phyloP scores from a whole-genome alignment of 92 coral and sea anemone genomes.

The Umimayanthus kanabou region DNA sequence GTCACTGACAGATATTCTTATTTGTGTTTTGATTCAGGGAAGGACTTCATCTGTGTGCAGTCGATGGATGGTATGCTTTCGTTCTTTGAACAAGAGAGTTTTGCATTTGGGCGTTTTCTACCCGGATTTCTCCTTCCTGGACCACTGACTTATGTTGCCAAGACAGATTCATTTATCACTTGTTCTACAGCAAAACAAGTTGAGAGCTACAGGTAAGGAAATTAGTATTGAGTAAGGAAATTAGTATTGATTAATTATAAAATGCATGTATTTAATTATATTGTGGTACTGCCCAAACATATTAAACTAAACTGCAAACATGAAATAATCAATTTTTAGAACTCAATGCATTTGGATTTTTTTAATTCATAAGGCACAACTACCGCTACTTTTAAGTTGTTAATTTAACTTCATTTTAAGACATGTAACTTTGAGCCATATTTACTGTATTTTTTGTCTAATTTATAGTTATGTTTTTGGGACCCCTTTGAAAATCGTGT shows the following conservation, averaged over 20 bases:
- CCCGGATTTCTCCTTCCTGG: slow-evolving; percentile 95
- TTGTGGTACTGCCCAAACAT: too few relatives aligned
- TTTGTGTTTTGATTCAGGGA: slow-evolving; percentile 54
- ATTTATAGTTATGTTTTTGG: too few relatives aligned
- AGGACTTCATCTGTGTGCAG: slow-evolving; percentile 92
- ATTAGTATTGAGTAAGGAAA: neutral
- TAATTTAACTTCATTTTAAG: too few relatives aligned
- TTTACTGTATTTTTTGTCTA: too few relatives aligned
- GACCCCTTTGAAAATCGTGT: too few relatives aligned
- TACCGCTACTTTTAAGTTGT: too few relatives aligned
- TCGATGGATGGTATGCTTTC: slow-evolving; percentile 99
- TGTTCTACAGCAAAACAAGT: slow-evolving; percentile 82
- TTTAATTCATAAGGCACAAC: too few relatives aligned
- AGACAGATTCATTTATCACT: slow-evolving; percentile 87
- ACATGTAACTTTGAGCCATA: too few relatives aligned
- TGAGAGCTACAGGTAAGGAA: slow-evolving; percentile 84
- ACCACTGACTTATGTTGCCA: slow-evolving; percentile 74
- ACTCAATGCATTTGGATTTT: too few relatives aligned
- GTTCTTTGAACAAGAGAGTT: slow-evolving; percentile 99
- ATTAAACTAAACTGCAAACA: too few relatives aligned
- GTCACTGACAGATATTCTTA: neutral
- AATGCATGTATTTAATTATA: neutral
- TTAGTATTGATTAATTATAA: neutral
- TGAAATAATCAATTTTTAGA: too few relatives aligned
- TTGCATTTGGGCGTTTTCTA: slow-evolving; percentile 96